phyloP scores from a whole-genome alignment of 2,797 vertebrate species.

The Triplophysa yarkandensis region DNA sequence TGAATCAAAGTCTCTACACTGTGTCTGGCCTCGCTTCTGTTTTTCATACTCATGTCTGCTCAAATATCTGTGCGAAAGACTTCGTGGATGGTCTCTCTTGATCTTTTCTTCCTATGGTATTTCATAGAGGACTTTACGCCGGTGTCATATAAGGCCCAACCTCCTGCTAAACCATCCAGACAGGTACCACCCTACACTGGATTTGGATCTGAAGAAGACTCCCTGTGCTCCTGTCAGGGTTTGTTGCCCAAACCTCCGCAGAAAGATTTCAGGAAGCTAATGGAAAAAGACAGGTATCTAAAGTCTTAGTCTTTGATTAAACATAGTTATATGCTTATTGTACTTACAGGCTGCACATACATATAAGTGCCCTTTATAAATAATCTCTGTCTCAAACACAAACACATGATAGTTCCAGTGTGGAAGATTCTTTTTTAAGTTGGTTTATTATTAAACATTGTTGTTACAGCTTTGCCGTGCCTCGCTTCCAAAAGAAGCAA shows the following conservation, averaged over 20 bases:
- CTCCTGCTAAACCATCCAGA: slow-evolving; percentile 69
- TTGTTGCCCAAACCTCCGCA: slow-evolving; percentile 75
- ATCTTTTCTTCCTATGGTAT: slow-evolving; percentile 21
- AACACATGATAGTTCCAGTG: slow-evolving; percentile 29
- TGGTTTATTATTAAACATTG: slow-evolving; percentile 33
- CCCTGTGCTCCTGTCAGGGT: slow-evolving; percentile 80
- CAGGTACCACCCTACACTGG: slow-evolving; percentile 86
- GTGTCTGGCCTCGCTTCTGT: slow-evolving; percentile 44
- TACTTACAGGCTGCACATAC: not conserved
- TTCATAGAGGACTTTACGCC: slow-evolving; percentile 84
- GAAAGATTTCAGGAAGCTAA: slow-evolving; percentile 81
- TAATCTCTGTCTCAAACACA: slow-evolving; percentile 2
- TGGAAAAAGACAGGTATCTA: slow-evolving; percentile 88
- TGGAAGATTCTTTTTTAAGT: not conserved
- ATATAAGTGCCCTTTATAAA: slow-evolving; percentile 28
- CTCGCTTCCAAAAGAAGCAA: slow-evolving; percentile 21
- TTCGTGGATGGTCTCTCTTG: slow-evolving; percentile 13
- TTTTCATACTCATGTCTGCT: slow-evolving; percentile 44
- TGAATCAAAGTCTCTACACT: slow-evolving; percentile 62
- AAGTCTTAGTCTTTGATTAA: not conserved
- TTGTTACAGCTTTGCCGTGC: not conserved
- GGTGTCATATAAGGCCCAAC: slow-evolving; percentile 73
- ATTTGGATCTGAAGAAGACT: slow-evolving; percentile 94
- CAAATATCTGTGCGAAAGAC: not conserved
- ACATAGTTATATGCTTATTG: not conserved